Evolutionary conservation across 1,140 invertebrate genomes (phyloP).

Genomic region (Saccostrea glomerata): DNA sequence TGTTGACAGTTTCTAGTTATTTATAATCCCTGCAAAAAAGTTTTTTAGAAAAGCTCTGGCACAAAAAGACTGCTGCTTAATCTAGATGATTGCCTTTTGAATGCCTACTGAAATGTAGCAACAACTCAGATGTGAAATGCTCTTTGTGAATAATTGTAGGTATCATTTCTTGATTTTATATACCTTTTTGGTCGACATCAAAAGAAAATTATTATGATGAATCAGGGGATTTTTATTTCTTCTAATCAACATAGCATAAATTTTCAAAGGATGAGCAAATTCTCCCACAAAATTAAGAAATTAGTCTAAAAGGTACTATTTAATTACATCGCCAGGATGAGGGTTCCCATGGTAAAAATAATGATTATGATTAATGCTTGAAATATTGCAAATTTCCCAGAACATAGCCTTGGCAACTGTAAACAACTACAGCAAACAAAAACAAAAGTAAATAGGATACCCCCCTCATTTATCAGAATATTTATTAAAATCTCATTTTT

Average conservation of each 20-base stretch:
- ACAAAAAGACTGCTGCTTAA: background rate
- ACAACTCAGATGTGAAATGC: conserved; percentile 3
- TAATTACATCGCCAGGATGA: background rate
- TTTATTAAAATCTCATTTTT: conserved; percentile 34
- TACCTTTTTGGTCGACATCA: background rate
- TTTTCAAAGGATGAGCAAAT: conserved; percentile 23
- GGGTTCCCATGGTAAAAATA: conserved; percentile 23
- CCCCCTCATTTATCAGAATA: background rate
- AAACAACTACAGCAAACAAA: conserved; percentile 24
- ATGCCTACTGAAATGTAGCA: conserved; percentile 3
- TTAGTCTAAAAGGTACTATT: conserved; percentile 27
- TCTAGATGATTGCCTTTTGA: background rate
- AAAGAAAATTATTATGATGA: background rate
- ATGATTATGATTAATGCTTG: conserved; percentile 28
- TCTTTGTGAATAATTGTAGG: background rate
- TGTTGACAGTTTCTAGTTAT: conserved; percentile 19
- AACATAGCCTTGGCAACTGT: background rate
- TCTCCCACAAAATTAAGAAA: background rate
- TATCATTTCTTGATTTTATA: background rate
- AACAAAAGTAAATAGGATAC: conserved; percentile 18
- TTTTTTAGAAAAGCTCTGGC: background rate
- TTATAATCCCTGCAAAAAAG: background rate
- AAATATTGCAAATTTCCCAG: conserved; percentile 28
- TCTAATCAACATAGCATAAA: background rate
- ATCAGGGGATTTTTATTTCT: background rate